phyloP scores from a whole-genome alignment of 2,113 vertebrate genomes.

The Thymallus thymallus region DNA sequence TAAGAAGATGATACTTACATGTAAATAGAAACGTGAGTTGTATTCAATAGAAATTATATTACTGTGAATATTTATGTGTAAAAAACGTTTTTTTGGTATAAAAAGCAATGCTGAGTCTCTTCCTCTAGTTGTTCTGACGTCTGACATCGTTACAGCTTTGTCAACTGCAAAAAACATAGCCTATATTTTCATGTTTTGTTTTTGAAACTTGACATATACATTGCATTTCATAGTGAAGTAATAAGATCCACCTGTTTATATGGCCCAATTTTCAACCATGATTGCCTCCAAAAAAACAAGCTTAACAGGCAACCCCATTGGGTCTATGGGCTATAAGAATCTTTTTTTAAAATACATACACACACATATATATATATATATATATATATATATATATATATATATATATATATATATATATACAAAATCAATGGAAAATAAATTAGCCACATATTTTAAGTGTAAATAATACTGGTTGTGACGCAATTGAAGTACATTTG shows the following conservation, averaged over 20 bases:
- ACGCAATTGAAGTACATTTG: conserved; percentile 68
- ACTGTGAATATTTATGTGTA: conserved; percentile 91
- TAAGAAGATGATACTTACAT: conserved; percentile 67
- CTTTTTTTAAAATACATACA: too few species aligned
- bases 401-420: too few species aligned
- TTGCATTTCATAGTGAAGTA: conserved; percentile 11
- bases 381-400: too few species aligned
- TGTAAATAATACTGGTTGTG: conserved; percentile 49
- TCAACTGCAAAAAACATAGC: neutral
- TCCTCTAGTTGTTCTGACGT: conserved; percentile 10
- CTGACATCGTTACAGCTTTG: conserved; percentile 3
- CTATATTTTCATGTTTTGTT: conserved; percentile 6
- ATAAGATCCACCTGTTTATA: neutral
- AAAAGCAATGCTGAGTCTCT: conserved; percentile 46
- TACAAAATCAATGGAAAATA: neutral
- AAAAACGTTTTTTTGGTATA: conserved; percentile 71
- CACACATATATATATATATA: too few species aligned
- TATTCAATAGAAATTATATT: conserved; percentile 78
- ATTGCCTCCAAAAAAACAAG: neutral
- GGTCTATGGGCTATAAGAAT: neutral
- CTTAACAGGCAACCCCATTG: conserved; percentile 11
- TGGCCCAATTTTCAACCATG: neutral
- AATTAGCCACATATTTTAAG: conserved; percentile 28
- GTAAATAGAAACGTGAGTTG: conserved; percentile 87
- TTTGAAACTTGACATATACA: conserved; percentile 4